Evolutionary conservation across 2,888 invertebrate species (phyloP), one percentile per base, ranked within the genome.

Genomic region (Chesias legatella): DNA sequence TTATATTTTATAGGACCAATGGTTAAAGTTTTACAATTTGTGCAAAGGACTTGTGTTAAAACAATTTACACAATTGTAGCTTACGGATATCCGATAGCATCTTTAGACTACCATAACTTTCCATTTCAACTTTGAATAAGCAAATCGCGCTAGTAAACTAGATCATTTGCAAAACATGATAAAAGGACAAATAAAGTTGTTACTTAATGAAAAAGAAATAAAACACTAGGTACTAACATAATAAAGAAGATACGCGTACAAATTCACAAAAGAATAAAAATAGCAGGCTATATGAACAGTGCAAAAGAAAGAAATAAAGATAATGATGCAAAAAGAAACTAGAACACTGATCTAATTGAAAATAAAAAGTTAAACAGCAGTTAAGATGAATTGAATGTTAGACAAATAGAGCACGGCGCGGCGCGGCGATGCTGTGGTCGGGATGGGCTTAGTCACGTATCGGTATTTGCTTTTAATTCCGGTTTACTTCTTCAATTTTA

Each of bases 381-480:
- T 60, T 57, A 60, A 45, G 55, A 51, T 41, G 35, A 53, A 51
- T 61, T 63, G 59, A 67, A 63, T 67, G 60, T 60, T 59, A 55
- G 57, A 43, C 51, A 69, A 74, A 67, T 65, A 63, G 68, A 73
- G 61, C 63, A 68, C 58, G 54, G 56, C 56, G 50, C 68, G 73
- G 61, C 63, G 67, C 58, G 54, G 56, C 56, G 50, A 44, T 46
- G 33, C 29, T 53, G 58, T 45, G 53, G 60, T 54, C 37, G 32
- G 49, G 30, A 44, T 47, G 20, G 30, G 35, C 35, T 47, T 33
- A 34, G 46, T 48, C 52, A 58, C 56, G 51, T 48, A 41, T 8
- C 23, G 30, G 10, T 32, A 29, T 44, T 48, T 38, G 33, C 37
- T 35, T 48, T n/a, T 50, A 39, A 34, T 44, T 31, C 32, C 17